phyloP scores from a whole-genome alignment of 2,888 invertebrate species.

The Ellobium chinense region DNA sequence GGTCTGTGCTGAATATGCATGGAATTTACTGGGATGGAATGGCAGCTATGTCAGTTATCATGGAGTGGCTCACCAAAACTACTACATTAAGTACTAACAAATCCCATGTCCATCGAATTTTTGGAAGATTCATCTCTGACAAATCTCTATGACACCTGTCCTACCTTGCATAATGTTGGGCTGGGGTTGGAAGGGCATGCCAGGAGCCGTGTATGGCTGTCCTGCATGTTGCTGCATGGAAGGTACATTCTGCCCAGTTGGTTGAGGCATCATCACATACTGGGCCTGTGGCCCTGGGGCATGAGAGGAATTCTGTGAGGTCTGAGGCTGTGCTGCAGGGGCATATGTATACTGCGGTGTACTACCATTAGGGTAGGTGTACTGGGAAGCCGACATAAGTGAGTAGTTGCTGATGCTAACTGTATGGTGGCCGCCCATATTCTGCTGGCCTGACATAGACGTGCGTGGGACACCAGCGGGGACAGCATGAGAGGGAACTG shows the following conservation, averaged over 20 bases:
- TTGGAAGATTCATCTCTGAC: too few relatives aligned
- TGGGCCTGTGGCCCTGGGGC: slow-evolving; percentile 38
- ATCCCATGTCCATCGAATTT: too few relatives aligned
- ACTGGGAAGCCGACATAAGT: slow-evolving; percentile 18
- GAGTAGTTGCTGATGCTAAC: slow-evolving; percentile 39
- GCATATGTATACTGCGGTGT: slow-evolving; percentile 35
- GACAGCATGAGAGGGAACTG: background rate
- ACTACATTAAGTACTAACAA: too few relatives aligned
- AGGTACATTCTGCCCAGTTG: slow-evolving; percentile 29
- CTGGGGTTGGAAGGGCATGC: slow-evolving; percentile 36
- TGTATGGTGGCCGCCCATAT: slow-evolving; percentile 16
- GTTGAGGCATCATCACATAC: slow-evolving; percentile 50
- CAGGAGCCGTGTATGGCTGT: background rate
- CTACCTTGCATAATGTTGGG: slow-evolving; percentile 45
- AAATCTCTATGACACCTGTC: too few relatives aligned
- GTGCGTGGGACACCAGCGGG: slow-evolving; percentile 24
- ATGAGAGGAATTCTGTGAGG: slow-evolving; percentile 34
- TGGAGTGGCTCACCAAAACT: too few relatives aligned
- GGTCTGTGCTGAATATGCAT: too few relatives aligned
- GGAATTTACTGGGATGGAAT: too few relatives aligned
- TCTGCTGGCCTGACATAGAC: slow-evolving; percentile 36
- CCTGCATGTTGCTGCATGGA: slow-evolving; percentile 38
- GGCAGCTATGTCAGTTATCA: too few relatives aligned
- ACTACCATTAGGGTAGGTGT: slow-evolving; percentile 14
- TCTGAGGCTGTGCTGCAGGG: slow-evolving; percentile 39